Evolutionary conservation across 1,140 invertebrate genomes (phyloP), one percentile per base, ranked within the genome.

Genomic region (Drosophila ficusphila): DNA sequence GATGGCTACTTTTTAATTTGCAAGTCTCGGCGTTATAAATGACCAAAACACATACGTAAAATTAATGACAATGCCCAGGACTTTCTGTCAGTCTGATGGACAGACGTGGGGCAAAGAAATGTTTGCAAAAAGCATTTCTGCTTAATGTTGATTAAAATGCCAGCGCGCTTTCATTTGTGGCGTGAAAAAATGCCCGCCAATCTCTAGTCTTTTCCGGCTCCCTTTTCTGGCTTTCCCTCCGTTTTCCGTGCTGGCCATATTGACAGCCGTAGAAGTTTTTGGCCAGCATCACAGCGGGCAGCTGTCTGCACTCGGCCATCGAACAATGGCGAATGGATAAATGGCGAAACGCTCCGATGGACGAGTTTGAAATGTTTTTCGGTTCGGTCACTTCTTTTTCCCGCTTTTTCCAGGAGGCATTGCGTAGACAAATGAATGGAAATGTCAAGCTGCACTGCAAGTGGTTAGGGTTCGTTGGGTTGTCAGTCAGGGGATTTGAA

Each of bases 141-240:
- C 82, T 88, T 88, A 88, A 88, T 88, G 82, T 88, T 88, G 82
- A 88, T 88, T 88, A 88, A 88, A 88, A 88, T 88, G 82, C 82
- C 82, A 88, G 65, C 67, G 78, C 58, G 60, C 69, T 85, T 81
- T 81, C 71, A 71, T 65, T 76, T 39, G 56, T 69, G 78, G 79
- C 82, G 81, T 88, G 82, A 86, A 86, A 74, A 88, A 79, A 85
- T 88, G 56, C 61, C 36, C 51, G 65, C 56, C 76, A 85, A 85
- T 51, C 67, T 85, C 51, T 54, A 79, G 83, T 47, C 78, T 83
- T 83, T 74, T 46, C 44, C 49, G 44, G 29, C 31, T 44, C 18
- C 12, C 47, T 48, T 48, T 48, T 21, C 41, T 25, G 23, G 7
- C 3, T 27, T 46, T 31, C 12, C n/a, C 29, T 36, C 36, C 44